Evolutionary conservation across 2,113 vertebrate genomes (phyloP).

Genomic region (Myxocyprinus asiaticus): DNA sequence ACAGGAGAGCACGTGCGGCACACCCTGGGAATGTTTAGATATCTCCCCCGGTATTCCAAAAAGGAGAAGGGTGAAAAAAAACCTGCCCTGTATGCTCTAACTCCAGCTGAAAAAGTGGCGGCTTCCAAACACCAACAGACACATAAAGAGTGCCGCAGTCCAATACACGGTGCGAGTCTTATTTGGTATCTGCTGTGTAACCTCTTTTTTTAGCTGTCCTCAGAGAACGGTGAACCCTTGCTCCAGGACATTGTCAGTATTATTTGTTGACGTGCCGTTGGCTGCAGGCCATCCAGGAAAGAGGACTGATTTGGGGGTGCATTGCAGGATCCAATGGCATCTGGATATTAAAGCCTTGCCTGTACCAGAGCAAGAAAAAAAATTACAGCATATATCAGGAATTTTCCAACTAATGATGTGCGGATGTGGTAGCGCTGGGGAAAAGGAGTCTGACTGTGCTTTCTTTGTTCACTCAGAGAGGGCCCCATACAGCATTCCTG

Average conservation of each 20-base stretch:
- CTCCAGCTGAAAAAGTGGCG: slow-evolving; percentile 49
- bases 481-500: slow-evolving; percentile 97
- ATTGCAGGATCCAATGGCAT: slow-evolving; percentile 74
- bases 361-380: slow-evolving; percentile 78
- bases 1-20: slow-evolving; percentile 73
- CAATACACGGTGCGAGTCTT: slow-evolving; percentile 81
- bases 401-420: slow-evolving; percentile 99
- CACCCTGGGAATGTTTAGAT: slow-evolving; percentile 79
- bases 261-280: slow-evolving; percentile 83
- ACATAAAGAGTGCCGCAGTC: slow-evolving; percentile 45
- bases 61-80: slow-evolving; percentile 62
- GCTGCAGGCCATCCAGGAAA: slow-evolving; percentile 77
- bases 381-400: slow-evolving; percentile 99
- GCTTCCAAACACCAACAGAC: slow-evolving; percentile 38
- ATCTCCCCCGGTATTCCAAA: slow-evolving; percentile 71
- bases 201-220: slow-evolving; percentile 80
- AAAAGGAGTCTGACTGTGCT: slow-evolving; percentile 97
- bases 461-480: slow-evolving; percentile 96
- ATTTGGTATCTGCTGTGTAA: slow-evolving; percentile 85
- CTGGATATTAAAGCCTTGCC: slow-evolving; percentile 91
- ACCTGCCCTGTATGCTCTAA: slow-evolving; percentile 65
- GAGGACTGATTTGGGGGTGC: slow-evolving; percentile 68
- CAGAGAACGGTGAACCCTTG: slow-evolving; percentile 77
- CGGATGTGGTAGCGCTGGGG: slow-evolving; percentile 96
- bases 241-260: slow-evolving; percentile 69